Base-by-base conservation (phyloP, 2,797 vertebrate species). In the Apogon hyalosoma region DNA sequence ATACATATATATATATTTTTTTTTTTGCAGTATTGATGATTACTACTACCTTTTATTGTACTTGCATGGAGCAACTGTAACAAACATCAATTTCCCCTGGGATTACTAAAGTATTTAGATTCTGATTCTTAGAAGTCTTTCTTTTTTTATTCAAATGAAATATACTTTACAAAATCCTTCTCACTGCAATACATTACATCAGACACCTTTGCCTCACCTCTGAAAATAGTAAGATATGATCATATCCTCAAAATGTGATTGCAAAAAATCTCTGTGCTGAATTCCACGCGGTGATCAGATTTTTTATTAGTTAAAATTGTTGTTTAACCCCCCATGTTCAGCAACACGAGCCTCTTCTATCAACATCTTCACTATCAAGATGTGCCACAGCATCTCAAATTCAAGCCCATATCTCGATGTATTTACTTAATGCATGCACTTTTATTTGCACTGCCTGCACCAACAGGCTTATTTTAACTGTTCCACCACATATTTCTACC, bases 401-500 rank as follows among this genome's bases (percentile, higher is more conserved):
- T 54, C 53, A 49, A 72, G 52, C 70, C 68, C 62, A 45, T 36
- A 62, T 55, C 49, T 58, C 2, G 0, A 24, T 31, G 53, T 12
- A 42, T 55, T 28, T 21, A 14, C n/a, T 40, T 36, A 18, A 64
- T 24, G 53, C 24, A 65, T 53, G 38, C 28, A 13, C 49, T 39
- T 64, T 60, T 45, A 11, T 58, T 55, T 53, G 9, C 56, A n/a
- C 45, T 52, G 40, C 70, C 69, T 73, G 74, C 80, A 85, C 64
- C 77, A 74, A 83, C 84, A 78, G n/a, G 76, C 63, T 71, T 72
- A 79, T 83, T 83, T 80, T 2, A 71, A 80, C 60, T 13, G 75
- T 86, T 86, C 86, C 77, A 63, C 78, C 73, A 80, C 84, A 84
- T 87, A 76, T 55, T 71, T 88, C 55, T 68, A 18, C 51, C 13